These are phyloP conservation scores for Mesoligia furuncula DNA, from an alignment of 2,888 invertebrate genomes.

Conservation along the genomic window DNA sequence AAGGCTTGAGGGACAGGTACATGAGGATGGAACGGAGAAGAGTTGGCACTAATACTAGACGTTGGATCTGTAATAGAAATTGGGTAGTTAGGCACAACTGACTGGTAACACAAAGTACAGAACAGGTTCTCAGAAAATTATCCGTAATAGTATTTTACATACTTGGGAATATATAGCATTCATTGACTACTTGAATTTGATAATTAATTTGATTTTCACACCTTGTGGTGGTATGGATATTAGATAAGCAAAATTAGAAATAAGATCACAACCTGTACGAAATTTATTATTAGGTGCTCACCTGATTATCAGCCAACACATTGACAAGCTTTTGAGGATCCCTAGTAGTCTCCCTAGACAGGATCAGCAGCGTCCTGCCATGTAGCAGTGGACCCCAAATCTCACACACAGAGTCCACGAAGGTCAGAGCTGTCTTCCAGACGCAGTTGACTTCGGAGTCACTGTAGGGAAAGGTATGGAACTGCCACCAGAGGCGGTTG, in stretches of 20 bases:
- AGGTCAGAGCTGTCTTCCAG: conserved; percentile 97
- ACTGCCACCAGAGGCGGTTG: conserved; percentile 97
- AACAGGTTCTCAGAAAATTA: neutral
- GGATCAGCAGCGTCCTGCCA: conserved; percentile 92
- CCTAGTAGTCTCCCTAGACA: conserved; percentile 93
- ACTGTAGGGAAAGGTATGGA: conserved; percentile 94
- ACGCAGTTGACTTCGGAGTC: conserved; percentile 93
- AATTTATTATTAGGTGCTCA: conserved; percentile 68
- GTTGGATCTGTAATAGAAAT: conserved; percentile 90
- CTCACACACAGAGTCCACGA: conserved; percentile 97
- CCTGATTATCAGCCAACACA: conserved; percentile 93
- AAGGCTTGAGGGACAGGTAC: conserved; percentile 92
- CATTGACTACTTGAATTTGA: neutral
- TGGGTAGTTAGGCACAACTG: neutral
- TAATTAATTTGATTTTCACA: neutral
- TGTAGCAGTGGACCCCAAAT: conserved; percentile 96
- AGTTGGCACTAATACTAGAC: conserved; percentile 96
- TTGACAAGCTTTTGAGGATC: conserved; percentile 94
- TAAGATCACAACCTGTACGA: neutral
- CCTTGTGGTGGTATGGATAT: neutral
- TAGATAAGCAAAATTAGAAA: neutral
- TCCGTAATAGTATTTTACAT: neutral
- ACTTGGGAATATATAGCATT: neutral
- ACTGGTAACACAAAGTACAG: neutral
- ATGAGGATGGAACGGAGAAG: conserved; percentile 94